phyloP scores from a whole-genome alignment of 2,888 invertebrate species.

The Andricus quercusramuli region DNA sequence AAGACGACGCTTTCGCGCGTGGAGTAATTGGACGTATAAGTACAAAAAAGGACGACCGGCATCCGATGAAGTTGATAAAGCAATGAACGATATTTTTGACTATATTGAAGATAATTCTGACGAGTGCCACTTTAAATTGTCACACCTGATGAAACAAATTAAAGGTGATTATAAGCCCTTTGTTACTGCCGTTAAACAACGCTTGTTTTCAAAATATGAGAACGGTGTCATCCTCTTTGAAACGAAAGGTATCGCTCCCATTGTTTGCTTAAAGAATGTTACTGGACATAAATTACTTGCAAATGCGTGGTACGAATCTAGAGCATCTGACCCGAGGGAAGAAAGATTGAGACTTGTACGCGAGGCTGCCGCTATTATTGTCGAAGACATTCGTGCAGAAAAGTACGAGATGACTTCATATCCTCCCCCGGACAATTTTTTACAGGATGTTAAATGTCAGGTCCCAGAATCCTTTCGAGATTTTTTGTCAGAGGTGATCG shows the following conservation, averaged over 20 bases:
- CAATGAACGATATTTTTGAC: not conserved
- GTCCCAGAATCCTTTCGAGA: conserved; percentile 61
- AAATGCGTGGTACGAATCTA: too few species aligned
- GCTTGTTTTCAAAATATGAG: not conserved
- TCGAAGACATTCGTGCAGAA: too few species aligned
- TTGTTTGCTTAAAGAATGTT: too few species aligned
- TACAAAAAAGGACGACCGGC: not conserved
- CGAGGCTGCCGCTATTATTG: too few species aligned
- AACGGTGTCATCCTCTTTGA: not conserved
- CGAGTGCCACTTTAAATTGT: not conserved
- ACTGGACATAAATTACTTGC: too few species aligned
- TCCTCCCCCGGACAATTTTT: conserved; percentile 41
- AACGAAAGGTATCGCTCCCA: not conserved
- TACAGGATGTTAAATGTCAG: conserved; percentile 21
- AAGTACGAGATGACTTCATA: conserved; percentile 61
- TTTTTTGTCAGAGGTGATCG: conserved; percentile 48
- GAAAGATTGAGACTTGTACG: too few species aligned
- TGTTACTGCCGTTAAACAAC: not conserved
- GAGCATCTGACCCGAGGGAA: too few species aligned
- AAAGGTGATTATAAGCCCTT: not conserved
- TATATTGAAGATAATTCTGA: too few species aligned
- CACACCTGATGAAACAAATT: not conserved
- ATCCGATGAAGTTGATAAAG: not conserved
- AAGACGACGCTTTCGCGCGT: not conserved
- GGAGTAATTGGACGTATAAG: not conserved